These are phyloP conservation scores for Schmidtea mediterranea DNA, from an alignment of 1,140 invertebrate genomes.

Conservation along the genomic window DNA sequence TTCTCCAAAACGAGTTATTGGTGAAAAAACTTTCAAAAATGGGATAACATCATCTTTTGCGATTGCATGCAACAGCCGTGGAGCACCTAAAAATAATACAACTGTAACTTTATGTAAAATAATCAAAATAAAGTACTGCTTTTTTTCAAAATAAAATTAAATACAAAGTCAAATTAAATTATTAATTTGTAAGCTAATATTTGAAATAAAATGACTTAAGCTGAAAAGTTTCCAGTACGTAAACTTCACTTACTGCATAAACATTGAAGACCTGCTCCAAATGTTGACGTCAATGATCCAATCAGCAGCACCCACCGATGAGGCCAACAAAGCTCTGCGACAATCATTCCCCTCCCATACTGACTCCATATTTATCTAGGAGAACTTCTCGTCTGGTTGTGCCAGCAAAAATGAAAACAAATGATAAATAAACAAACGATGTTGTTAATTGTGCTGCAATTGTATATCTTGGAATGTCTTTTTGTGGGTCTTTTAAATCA, in stretches of 20 bases:
- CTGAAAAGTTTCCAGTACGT: too few relatives aligned
- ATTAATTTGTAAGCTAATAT: too few relatives aligned
- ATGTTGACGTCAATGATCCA: constrained; percentile 78
- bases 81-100: constrained; percentile 26
- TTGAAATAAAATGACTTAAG: too few relatives aligned
- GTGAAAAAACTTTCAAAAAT: constrained; percentile 64
- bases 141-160: too few relatives aligned
- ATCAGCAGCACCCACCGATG: constrained; percentile 56
- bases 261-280: constrained; percentile 89
- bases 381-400: neutral
- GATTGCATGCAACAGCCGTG: constrained; percentile 54
- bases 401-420: neutral
- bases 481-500: constrained; percentile 84
- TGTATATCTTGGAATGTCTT: constrained; percentile 86
- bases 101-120: too few relatives aligned
- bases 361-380: neutral
- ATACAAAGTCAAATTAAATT: too few relatives aligned
- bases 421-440: constrained; percentile 43
- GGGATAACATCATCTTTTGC: constrained; percentile 88
- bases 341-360: constrained; percentile 38
- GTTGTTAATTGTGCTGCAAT: constrained; percentile 86
- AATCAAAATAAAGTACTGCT: too few relatives aligned
- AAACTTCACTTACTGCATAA: constrained; percentile 46
- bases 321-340: constrained; percentile 89
- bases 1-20: constrained; percentile 68